These are phyloP conservation scores for Agonum fuliginosum DNA, from an alignment of 2,888 invertebrate species.

Conservation along the genomic window DNA sequence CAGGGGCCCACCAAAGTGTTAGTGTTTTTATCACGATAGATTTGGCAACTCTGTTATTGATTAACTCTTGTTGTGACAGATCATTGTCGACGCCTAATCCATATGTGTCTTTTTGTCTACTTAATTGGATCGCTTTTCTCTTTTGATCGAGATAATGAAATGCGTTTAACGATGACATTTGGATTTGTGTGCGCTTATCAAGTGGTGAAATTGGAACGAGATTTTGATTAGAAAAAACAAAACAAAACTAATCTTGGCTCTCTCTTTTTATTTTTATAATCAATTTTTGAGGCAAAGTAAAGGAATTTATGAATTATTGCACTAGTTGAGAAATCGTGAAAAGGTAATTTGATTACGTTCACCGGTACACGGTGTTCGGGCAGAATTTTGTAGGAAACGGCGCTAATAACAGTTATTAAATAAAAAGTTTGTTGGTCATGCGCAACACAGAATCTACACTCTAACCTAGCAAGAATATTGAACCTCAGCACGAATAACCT, in stretches of 20 bases:
- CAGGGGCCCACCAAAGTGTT: slow-evolving; percentile 2
- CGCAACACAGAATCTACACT: slow-evolving; percentile 11
- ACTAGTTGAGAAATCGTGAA: slow-evolving; percentile 33
- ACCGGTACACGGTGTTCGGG: slow-evolving; percentile 6
- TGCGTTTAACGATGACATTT: slow-evolving; percentile 44
- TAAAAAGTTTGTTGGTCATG: slow-evolving; percentile 45
- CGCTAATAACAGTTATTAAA: slow-evolving; percentile 44
- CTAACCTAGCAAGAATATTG: no score
- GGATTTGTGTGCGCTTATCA: slow-evolving; percentile 32
- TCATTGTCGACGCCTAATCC: slow-evolving; percentile 56
- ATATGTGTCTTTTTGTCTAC: slow-evolving; percentile 51
- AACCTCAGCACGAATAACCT: no score
- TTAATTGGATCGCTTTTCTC: slow-evolving; percentile 47
- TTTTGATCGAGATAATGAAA: slow-evolving; percentile 41
- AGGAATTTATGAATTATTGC: slow-evolving; percentile 8
- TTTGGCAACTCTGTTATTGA: slow-evolving; percentile 57
- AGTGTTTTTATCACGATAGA: slow-evolving; percentile 21
- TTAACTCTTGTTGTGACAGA: slow-evolving; percentile 53
- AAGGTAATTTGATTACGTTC: slow-evolving; percentile 43
- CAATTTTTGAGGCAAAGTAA: not conserved
- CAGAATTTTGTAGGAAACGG: slow-evolving; percentile 38
- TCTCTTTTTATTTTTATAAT: not conserved
- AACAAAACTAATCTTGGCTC: not conserved
- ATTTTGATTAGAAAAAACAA: slow-evolving; percentile 4
- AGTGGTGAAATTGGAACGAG: slow-evolving; percentile 27